Conservation (phyloP, 2,888 invertebrate genomes). For the Zaprionus obscuricornis region DNA sequence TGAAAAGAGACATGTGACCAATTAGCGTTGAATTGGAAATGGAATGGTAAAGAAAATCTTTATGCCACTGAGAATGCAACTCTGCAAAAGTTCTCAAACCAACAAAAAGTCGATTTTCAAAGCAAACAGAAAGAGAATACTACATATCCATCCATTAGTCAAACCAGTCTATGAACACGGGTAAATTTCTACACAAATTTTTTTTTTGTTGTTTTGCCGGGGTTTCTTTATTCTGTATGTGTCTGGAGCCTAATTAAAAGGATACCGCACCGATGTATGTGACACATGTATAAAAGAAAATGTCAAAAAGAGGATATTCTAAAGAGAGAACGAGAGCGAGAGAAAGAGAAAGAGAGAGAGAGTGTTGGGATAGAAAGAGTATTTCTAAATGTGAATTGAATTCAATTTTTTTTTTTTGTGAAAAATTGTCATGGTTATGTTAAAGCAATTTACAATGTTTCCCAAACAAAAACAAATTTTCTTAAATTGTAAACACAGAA, state of each 20-base stretch:
- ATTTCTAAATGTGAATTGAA: too few species aligned
- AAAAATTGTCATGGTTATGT: slow-evolving; percentile 32
- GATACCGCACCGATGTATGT: slow-evolving; percentile 22
- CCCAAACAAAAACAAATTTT: slow-evolving; percentile 29
- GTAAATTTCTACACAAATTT: slow-evolving; percentile 27
- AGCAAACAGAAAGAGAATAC: slow-evolving; percentile 40
- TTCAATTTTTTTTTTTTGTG: slow-evolving; percentile 5
- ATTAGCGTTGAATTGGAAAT: slow-evolving; percentile 37
- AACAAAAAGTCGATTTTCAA: slow-evolving; percentile 12
- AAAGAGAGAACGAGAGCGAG: too few species aligned
- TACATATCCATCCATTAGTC: slow-evolving; percentile 46
- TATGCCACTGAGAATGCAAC: slow-evolving; percentile 11
- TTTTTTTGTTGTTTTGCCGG: slow-evolving; percentile 2
- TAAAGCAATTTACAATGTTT: slow-evolving; percentile 24
- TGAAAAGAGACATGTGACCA: slow-evolving; percentile 52
- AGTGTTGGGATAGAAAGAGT: too few species aligned
- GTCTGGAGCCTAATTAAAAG: slow-evolving; percentile 50
- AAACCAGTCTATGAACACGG: slow-evolving; percentile 26
- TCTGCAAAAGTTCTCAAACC: slow-evolving; percentile 13
- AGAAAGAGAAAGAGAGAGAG: neutral
- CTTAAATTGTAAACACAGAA: slow-evolving; percentile 42
- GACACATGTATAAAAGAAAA: slow-evolving; percentile 3
- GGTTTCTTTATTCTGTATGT: neutral
- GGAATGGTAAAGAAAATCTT: neutral
- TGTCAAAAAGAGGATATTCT: too few species aligned